phyloP scores from a whole-genome alignment of 2,113 vertebrate genomes.

The Chauna torquata region DNA sequence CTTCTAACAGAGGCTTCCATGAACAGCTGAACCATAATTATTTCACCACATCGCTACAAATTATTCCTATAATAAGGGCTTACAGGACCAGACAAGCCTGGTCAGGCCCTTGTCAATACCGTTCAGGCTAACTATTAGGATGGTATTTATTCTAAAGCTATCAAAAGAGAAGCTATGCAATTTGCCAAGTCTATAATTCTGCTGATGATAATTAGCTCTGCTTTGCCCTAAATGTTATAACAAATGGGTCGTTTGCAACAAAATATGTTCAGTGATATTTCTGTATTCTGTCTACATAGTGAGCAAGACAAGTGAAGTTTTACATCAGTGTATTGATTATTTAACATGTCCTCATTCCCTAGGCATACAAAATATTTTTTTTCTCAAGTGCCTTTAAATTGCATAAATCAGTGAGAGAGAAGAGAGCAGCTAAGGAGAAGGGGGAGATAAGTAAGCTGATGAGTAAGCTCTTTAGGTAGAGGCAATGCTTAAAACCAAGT shows the following conservation, averaged over 20 bases:
- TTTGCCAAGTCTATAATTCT: slow-evolving; percentile 1
- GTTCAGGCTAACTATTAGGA: neutral
- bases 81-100: neutral
- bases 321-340: neutral
- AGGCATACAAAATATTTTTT: neutral
- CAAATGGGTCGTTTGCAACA: neutral
- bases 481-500: neutral
- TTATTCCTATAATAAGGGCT: neutral
- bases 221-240: neutral
- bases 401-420: neutral
- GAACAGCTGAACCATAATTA: neutral
- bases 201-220: slow-evolving; percentile 2
- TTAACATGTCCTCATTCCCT: neutral
- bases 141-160: slow-evolving; percentile 1
- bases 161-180: neutral
- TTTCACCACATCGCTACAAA: neutral
- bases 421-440: neutral
- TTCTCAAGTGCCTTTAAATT: neutral
- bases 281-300: neutral
- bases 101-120: neutral
- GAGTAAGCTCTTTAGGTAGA: neutral
- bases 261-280: neutral
- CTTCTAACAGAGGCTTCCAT: neutral
- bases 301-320: neutral
- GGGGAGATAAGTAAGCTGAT: neutral